phyloP scores from a whole-genome alignment of 2,113 vertebrate species.

The Baryphthengus martii region DNA sequence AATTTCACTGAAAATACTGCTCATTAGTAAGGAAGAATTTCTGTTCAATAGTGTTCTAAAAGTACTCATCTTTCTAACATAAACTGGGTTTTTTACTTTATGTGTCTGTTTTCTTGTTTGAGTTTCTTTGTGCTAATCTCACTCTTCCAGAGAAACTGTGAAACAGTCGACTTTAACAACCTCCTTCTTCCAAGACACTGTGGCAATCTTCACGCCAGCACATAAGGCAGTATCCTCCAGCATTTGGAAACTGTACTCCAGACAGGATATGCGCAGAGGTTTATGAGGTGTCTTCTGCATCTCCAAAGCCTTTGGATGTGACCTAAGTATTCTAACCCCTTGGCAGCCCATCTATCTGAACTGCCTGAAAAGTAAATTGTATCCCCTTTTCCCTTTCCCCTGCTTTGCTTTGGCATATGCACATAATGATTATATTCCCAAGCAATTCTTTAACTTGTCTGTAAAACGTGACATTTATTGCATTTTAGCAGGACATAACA shows the following conservation, averaged over 20 bases:
- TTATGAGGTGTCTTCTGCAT: conserved; percentile 25
- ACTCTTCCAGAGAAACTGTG: neutral
- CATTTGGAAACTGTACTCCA: neutral
- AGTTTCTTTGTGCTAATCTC: neutral
- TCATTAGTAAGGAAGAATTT: neutral
- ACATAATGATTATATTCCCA: neutral
- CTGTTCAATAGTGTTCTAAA: neutral
- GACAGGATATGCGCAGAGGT: neutral
- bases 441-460: conserved; percentile 23
- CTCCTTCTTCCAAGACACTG: neutral
- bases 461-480: conserved; percentile 5
- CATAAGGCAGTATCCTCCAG: neutral
- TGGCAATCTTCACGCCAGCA: neutral
- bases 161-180: neutral
- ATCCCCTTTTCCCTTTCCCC: neutral
- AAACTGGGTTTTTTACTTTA: neutral
- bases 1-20: neutral
- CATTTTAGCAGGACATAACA: neutral
- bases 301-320: neutral
- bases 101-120: neutral
- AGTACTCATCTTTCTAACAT: neutral
- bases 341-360: neutral
- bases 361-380: neutral
- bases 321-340: neutral
- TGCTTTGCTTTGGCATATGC: neutral